These are phyloP conservation scores for Bombyx mandarina DNA, from an alignment of 1,140 invertebrate species.

Conservation along the genomic window DNA sequence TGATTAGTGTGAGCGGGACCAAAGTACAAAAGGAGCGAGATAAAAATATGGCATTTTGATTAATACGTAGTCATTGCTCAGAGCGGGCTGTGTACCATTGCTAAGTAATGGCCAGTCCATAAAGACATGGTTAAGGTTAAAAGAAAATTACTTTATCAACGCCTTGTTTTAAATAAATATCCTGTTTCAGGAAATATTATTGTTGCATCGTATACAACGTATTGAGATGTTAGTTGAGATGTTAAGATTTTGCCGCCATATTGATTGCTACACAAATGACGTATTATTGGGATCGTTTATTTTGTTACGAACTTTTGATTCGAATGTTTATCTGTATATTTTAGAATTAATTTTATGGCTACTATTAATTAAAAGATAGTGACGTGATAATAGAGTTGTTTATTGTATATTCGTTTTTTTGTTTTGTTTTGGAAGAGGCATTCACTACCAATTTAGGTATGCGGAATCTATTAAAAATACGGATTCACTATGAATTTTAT, in stretches of 20 bases:
- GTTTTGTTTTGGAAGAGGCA: not conserved
- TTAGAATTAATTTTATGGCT: constrained; percentile 19
- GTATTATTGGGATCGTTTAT: constrained; percentile 58
- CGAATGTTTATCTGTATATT: constrained; percentile 12
- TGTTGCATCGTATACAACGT: constrained; percentile 66
- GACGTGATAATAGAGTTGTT: constrained; percentile 2
- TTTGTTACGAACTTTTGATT: constrained; percentile 25
- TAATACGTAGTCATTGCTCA: constrained; percentile 71
- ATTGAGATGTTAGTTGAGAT: constrained; percentile 64
- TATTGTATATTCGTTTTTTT: not conserved
- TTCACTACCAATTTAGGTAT: not conserved
- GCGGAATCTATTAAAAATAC: too few species aligned
- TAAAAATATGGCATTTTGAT: constrained; percentile 69
- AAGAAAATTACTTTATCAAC: constrained; percentile 72
- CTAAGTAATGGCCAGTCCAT: constrained; percentile 71
- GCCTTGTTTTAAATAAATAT: constrained; percentile 71
- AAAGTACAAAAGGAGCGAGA: constrained; percentile 44
- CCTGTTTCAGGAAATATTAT: constrained; percentile 71
- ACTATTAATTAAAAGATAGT: constrained; percentile 15
- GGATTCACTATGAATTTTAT: too few species aligned
- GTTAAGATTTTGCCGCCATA: constrained; percentile 61
- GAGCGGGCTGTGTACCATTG: constrained; percentile 68
- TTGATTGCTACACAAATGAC: constrained; percentile 65
- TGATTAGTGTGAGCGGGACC: constrained; percentile 53
- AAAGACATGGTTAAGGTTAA: constrained; percentile 71